Evolutionary conservation across 2,797 vertebrate genomes (phyloP).

Genomic region (Rhyacichthys aspro): DNA sequence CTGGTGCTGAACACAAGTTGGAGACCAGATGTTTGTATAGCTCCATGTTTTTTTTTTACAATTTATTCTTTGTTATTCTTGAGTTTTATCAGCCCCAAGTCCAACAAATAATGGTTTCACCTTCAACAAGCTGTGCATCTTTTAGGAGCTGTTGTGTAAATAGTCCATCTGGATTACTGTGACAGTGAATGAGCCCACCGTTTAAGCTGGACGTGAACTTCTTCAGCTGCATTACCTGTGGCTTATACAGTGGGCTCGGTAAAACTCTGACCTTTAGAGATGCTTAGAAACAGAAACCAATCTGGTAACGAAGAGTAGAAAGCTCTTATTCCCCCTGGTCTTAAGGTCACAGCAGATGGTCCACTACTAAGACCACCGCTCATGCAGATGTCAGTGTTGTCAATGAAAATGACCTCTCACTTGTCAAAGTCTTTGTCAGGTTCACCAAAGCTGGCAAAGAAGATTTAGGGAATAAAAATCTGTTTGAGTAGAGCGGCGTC

Average conservation of each 20-base stretch:
- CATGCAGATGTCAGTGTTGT: slow-evolving; percentile 39
- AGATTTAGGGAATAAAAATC: neutral
- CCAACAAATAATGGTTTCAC: too few relatives aligned
- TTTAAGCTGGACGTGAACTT: neutral
- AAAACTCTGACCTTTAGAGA: slow-evolving; percentile 30
- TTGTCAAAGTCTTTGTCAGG: neutral
- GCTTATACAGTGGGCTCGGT: slow-evolving; percentile 24
- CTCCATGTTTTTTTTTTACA: too few relatives aligned
- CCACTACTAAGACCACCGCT: slow-evolving; percentile 38
- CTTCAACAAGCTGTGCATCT: too few relatives aligned
- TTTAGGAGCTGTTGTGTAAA: too few relatives aligned
- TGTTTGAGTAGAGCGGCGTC: too few relatives aligned
- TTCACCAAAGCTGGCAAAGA: neutral
- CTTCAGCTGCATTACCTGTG: slow-evolving; percentile 19
- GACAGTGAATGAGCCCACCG: too few relatives aligned
- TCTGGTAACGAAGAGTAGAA: slow-evolving; percentile 35
- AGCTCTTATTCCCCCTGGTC: slow-evolving; percentile 26
- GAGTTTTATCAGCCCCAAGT: too few relatives aligned
- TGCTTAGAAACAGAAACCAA: slow-evolving; percentile 49
- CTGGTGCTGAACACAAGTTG: too few relatives aligned
- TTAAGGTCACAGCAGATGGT: slow-evolving; percentile 54
- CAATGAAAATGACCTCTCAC: slow-evolving; percentile 25
- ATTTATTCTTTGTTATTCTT: too few relatives aligned
- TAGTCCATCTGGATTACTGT: too few relatives aligned
- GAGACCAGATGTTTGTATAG: too few relatives aligned